Evolutionary conservation across 2,888 invertebrate species (phyloP).

Genomic region (Nomada ruficornis): DNA sequence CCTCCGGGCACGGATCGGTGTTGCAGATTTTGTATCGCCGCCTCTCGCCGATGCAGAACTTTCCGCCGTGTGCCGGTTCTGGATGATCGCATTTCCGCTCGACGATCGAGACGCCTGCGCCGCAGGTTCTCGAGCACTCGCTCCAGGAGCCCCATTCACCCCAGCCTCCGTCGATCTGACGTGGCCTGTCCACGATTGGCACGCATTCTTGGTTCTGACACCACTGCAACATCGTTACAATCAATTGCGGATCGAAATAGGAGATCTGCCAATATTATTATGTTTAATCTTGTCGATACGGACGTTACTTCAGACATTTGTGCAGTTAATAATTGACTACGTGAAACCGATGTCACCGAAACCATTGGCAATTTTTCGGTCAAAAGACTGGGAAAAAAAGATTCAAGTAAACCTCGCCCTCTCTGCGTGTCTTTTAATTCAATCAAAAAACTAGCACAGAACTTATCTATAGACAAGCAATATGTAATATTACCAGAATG

Average conservation of each 20-base stretch:
- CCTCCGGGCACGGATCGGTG: conserved; percentile 86
- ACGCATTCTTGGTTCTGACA: conserved; percentile 88
- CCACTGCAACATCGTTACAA: conserved; percentile 85
- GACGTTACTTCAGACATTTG: neutral
- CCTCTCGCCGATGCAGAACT: conserved; percentile 88
- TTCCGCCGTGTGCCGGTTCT: conserved; percentile 87
- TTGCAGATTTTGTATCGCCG: conserved; percentile 92
- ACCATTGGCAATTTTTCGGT: neutral
- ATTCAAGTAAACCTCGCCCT: conserved; percentile 2
- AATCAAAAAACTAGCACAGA: conserved; percentile 10
- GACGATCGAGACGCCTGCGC: conserved; percentile 87
- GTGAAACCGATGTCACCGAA: neutral
- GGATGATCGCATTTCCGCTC: conserved; percentile 88
- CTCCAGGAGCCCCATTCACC: conserved; percentile 87
- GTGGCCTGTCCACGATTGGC: conserved; percentile 87
- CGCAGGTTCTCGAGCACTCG: conserved; percentile 87
- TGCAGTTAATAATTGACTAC: neutral
- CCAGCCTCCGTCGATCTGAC: conserved; percentile 89
- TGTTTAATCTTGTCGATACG: neutral
- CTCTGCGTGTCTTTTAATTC: conserved; percentile 2
- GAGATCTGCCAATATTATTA: conserved; percentile 2
- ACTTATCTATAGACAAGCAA: neutral
- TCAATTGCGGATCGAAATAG: neutral
- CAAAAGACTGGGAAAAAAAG: neutral
- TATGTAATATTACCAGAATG: too few species aligned